These are phyloP conservation scores for Alaudala cheleensis DNA, from an alignment of 2,113 vertebrate species.

Conservation along the genomic window DNA sequence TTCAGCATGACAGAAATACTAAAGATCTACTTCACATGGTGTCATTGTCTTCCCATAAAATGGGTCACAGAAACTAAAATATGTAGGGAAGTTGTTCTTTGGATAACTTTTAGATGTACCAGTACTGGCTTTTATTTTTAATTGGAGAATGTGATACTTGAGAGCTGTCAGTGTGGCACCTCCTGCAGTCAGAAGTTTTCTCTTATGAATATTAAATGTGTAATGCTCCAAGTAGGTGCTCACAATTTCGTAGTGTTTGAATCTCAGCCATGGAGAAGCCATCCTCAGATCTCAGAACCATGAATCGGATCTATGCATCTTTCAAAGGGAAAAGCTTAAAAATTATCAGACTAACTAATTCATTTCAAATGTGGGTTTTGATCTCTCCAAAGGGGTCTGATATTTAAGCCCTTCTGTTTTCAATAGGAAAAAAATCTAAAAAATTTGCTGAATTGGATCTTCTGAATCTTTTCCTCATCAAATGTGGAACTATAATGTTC, in stretches of 20 bases:
- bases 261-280: background rate
- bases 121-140: constrained; percentile 14
- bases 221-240: background rate
- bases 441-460: background rate
- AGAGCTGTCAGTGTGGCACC: background rate
- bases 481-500: background rate
- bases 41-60: constrained; percentile 47
- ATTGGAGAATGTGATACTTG: background rate
- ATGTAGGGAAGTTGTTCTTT: constrained; percentile 7
- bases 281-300: background rate
- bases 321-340: background rate
- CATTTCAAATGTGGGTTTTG: background rate
- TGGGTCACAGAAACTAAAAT: constrained; percentile 39
- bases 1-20: constrained; percentile 59
- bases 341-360: background rate
- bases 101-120: background rate
- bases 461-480: background rate
- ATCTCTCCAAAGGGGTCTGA: background rate
- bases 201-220: background rate
- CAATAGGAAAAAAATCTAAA: background rate
- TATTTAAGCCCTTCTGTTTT: background rate
- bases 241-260: background rate
- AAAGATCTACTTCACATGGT: constrained; percentile 30
- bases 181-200: background rate
- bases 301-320: background rate